These are phyloP conservation scores for Mylabris sibirica DNA, from an alignment of 2,888 invertebrate species.

Conservation along the genomic window DNA sequence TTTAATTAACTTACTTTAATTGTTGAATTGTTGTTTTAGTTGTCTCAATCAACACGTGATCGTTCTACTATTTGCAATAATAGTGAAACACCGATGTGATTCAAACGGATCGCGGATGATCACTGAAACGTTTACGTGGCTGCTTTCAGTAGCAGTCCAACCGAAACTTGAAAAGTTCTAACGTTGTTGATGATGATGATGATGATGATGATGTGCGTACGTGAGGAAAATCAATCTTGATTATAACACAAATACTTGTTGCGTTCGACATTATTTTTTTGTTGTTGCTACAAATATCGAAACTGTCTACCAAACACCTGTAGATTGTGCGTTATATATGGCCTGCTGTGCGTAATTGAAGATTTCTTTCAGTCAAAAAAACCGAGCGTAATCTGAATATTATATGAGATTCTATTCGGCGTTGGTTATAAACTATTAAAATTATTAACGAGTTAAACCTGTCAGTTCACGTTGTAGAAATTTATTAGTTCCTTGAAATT, in stretches of 20 bases:
- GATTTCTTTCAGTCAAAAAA: neutral
- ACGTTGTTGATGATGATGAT: constrained; percentile 29
- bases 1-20: neutral
- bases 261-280: constrained; percentile 20
- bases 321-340: constrained; percentile 24
- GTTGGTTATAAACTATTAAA: too few species aligned
- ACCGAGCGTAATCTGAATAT: too few species aligned
- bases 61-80: neutral
- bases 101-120: constrained; percentile 37
- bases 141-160: constrained; percentile 26
- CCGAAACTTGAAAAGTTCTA: constrained; percentile 39
- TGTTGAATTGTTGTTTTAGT: neutral
- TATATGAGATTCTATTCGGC: too few species aligned
- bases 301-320: constrained; percentile 32
- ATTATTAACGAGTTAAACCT: too few species aligned
- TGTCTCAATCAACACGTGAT: neutral
- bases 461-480: too few species aligned
- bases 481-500: too few species aligned
- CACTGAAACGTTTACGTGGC: constrained; percentile 35
- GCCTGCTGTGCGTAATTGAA: neutral
- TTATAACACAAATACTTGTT: constrained; percentile 24
- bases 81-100: constrained; percentile 28
- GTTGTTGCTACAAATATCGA: constrained; percentile 12
- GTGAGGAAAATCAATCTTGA: constrained; percentile 26
- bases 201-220: constrained; percentile 22